Evolutionary conservation across 2,888 invertebrate species (phyloP).

Genomic region (Drosophila rubida): DNA sequence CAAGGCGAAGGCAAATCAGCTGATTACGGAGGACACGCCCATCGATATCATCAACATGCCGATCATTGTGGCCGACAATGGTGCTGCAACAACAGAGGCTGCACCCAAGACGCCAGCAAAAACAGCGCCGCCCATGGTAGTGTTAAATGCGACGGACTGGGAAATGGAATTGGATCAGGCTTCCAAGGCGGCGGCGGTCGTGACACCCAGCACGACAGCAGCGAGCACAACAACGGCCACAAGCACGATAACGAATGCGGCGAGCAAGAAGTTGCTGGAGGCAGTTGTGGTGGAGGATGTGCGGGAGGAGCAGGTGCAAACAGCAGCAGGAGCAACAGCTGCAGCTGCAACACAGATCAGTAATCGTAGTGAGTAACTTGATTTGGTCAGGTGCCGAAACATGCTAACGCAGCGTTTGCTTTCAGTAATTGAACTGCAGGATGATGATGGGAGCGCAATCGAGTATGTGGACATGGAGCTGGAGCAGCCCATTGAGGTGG

Average conservation of each 20-base stretch:
- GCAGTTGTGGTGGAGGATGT: slow-evolving; percentile 70
- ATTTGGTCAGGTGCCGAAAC: too few species aligned
- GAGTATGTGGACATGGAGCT: slow-evolving; percentile 75
- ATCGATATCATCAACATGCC: slow-evolving; percentile 85
- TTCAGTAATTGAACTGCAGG: slow-evolving; percentile 66
- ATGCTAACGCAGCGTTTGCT: background rate
- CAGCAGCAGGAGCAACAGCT: background rate
- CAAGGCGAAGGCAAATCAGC: slow-evolving; percentile 67
- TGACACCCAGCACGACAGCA: slow-evolving; percentile 5
- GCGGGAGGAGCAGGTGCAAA: slow-evolving; percentile 31
- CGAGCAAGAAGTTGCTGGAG: slow-evolving; percentile 62
- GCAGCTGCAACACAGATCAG: slow-evolving; percentile 41
- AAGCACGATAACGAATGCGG: slow-evolving; percentile 32
- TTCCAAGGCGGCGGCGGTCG: slow-evolving; percentile 58
- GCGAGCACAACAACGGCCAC: slow-evolving; percentile 4
- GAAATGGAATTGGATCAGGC: slow-evolving; percentile 88
- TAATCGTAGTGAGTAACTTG: slow-evolving; percentile 52
- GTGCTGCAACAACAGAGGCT: slow-evolving; percentile 30
- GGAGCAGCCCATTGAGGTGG: slow-evolving; percentile 69
- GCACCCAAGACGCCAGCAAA: slow-evolving; percentile 41
- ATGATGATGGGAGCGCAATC: slow-evolving; percentile 61
- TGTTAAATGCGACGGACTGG: slow-evolving; percentile 86
- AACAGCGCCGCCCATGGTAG: slow-evolving; percentile 58
- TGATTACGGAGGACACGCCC: slow-evolving; percentile 87
- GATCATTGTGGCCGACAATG: slow-evolving; percentile 82